These are phyloP conservation scores for Intellagama lesueurii DNA, from an alignment of 2,797 vertebrate species.

Conservation along the genomic window DNA sequence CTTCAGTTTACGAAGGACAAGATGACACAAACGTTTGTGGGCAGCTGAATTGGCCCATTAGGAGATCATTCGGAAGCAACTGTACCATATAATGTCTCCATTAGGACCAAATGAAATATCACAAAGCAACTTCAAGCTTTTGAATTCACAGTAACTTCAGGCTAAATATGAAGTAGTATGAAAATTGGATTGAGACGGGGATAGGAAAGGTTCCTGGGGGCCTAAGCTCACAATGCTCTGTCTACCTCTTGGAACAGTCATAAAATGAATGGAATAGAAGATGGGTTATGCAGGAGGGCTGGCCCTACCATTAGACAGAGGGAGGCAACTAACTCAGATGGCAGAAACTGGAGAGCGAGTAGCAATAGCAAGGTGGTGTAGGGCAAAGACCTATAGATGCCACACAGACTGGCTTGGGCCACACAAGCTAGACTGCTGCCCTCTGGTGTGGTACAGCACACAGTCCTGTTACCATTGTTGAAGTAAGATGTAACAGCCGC, in stretches of 20 bases:
- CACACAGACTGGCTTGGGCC: too few species aligned
- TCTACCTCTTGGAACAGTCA: neutral
- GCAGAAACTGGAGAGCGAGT: neutral
- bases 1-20: conserved; percentile 29
- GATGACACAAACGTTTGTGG: neutral
- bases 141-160: neutral
- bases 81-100: neutral
- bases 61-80: neutral
- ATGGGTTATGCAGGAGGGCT: neutral
- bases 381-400: neutral
- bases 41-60: neutral
- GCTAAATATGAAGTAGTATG: neutral
- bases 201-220: too few species aligned
- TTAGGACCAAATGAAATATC: neutral
- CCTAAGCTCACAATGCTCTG: too few species aligned
- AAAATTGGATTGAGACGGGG: too few species aligned
- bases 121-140: neutral
- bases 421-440: neutral
- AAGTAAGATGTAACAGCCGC: neutral
- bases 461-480: neutral
- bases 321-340: neutral
- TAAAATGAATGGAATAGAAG: neutral
- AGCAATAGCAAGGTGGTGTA: neutral
- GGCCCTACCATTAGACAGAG: neutral
- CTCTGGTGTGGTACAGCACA: neutral